Conservation (phyloP, 2,888 invertebrate species). For the Oscheius sp. region DNA sequence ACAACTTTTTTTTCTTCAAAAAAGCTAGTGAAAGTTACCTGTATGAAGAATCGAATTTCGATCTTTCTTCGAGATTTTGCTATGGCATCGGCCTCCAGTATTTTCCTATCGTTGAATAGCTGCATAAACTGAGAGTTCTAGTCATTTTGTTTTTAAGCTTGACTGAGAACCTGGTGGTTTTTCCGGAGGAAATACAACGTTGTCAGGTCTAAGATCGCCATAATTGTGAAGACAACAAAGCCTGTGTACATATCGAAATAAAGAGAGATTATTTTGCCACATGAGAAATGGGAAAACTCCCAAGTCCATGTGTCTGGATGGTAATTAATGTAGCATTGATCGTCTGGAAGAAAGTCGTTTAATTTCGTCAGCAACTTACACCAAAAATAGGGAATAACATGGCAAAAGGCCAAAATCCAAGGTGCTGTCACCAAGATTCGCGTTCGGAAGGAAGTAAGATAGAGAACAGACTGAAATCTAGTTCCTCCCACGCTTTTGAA, state of each 20-base stretch:
- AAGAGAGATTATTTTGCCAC: constrained; percentile 41
- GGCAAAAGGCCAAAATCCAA: constrained; percentile 41
- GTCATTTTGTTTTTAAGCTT: neutral
- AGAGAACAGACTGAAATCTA: neutral
- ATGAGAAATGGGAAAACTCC: constrained; percentile 41
- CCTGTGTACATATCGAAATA: constrained; percentile 50
- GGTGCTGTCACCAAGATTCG: constrained; percentile 36
- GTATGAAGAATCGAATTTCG: constrained; percentile 47
- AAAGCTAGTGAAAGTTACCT: neutral
- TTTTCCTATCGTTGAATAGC: constrained; percentile 3
- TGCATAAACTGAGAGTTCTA: neutral
- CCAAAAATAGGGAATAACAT: constrained; percentile 48
- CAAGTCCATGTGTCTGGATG: constrained; percentile 38
- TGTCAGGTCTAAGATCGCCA: constrained; percentile 39
- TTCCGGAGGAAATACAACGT: constrained; percentile 37
- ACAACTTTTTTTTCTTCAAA: too few species aligned
- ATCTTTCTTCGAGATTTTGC: constrained; percentile 28
- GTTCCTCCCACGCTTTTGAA: neutral
- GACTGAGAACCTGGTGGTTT: constrained; percentile 31
- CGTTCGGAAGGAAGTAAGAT: constrained; percentile 13
- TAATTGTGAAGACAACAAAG: constrained; percentile 40
- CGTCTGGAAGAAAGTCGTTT: constrained; percentile 29
- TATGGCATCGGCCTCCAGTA: neutral
- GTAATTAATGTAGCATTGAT: constrained; percentile 40
- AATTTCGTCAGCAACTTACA: neutral